Base-by-base conservation (phyloP, 2,888 invertebrate species). In the Sarcophaga variegata region DNA sequence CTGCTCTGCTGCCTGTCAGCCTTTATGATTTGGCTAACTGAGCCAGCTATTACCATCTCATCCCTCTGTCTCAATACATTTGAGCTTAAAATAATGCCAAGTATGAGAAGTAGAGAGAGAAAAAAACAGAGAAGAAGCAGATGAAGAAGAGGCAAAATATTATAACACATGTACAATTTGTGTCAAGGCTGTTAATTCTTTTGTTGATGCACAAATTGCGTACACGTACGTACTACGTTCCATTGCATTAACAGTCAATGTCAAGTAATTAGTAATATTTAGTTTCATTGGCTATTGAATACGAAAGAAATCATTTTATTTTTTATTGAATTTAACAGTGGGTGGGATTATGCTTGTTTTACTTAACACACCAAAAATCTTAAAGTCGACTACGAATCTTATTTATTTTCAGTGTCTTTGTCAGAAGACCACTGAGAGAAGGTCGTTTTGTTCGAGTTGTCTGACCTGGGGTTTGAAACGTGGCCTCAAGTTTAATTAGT, bases 131-230 rank as follows among this genome's bases (percentile, higher is more conserved):
- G 37, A 10, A 37, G 37, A 8, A 37, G 37, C 37, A 37, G 37
- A 66, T 25, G 14, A 67, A 67, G 47, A 69, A 67, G 22, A 74
- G 81, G 63, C 70, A 76, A 83, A 67, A 60, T 60, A 83, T 74
- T 69, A 72, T 54, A 81, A 81, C 70, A 83, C 81, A 88, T 81
- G 84, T 54, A 83, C 78, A 88, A 89, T 88, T 85, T 88, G 81
- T 89, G 89, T 89, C 89, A 89, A 88, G 89, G 89, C 89, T 88
- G 82, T 67, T 78, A 83, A 81, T 83, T 69, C 79, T 72, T 86
- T 83, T n/a, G 5, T 62, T 66, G 22, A 49, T 76, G 76, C 60
- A 70, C 83, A 83, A 79, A 76, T 81, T 81, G 79, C 81, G 83
- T 88, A 76, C 67, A 71, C 76, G 47, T 72, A 72, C 59, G 10